Percentiles rank a stretch among this genome's conserved stretches.
Evolutionary conservation across 92 coral and sea anemone species (phyloP).

Genomic region (Epizoanthus illoricatus): DNA sequence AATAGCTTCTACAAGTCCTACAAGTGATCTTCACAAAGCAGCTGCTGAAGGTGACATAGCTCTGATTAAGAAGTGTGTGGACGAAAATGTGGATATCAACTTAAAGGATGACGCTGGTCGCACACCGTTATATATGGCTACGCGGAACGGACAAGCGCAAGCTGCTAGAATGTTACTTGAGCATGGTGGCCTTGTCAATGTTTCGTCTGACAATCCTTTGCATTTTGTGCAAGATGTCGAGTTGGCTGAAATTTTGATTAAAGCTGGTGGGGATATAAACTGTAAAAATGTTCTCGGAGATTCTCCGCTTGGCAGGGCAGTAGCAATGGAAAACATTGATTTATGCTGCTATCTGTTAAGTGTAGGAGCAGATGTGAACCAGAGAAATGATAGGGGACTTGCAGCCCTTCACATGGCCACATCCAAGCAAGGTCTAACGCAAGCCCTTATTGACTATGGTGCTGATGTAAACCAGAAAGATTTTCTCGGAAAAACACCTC

Average conservation of each 20-base stretch:
- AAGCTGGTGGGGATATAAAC: conserved; percentile 37
- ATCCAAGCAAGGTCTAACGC: conserved; percentile 8
- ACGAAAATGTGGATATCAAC: conserved; percentile 35
- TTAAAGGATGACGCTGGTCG: conserved; percentile 35
- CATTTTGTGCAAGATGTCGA: conserved; percentile 31
- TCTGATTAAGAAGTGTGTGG: conserved; percentile 24
- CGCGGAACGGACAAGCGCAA: conserved; percentile 29
- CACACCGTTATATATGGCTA: conserved; percentile 44
- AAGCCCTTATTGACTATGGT: conserved; percentile 41
- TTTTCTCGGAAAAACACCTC: conserved; percentile 37
- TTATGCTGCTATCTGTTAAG: conserved; percentile 32
- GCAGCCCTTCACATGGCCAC: conserved; percentile 42
- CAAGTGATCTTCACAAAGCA: conserved; percentile 32
- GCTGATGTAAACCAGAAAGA: conserved; percentile 47
- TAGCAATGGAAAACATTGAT: background rate
- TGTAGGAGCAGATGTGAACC: conserved; percentile 38
- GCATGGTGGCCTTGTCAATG: conserved; percentile 37
- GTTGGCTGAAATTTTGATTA: conserved; percentile 37
- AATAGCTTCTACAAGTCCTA: conserved; percentile 16
- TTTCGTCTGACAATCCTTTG: conserved; percentile 26
- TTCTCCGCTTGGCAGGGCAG: conserved; percentile 35
- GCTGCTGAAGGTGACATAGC: conserved; percentile 43
- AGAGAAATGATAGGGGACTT: conserved; percentile 32
- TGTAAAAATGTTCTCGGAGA: conserved; percentile 28
- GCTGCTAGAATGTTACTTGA: conserved; percentile 29